These are phyloP conservation scores for Tenodera sinensis DNA, from an alignment of 2,888 invertebrate species.

Conservation along the genomic window DNA sequence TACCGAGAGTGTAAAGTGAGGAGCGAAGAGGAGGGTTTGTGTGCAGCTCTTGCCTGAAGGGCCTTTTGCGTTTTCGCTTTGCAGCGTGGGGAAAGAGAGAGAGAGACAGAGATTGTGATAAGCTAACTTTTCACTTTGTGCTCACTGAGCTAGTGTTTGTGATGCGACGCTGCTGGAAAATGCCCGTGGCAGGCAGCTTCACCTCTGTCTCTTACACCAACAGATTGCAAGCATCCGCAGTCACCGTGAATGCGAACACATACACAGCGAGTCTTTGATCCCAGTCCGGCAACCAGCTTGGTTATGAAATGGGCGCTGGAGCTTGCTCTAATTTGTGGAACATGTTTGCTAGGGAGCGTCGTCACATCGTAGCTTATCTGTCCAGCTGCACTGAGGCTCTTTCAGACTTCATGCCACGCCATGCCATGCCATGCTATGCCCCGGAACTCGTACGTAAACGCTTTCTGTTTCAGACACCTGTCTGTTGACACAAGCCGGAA, in stretches of 20 bases:
- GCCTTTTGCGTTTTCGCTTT: constrained; percentile 14
- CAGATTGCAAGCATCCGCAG: constrained; percentile 8
- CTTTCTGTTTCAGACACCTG: neutral
- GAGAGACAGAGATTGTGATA: constrained; percentile 16
- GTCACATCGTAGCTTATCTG: neutral
- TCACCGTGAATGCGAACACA: constrained; percentile 16
- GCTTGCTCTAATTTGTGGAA: constrained; percentile 19
- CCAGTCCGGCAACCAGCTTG: neutral
- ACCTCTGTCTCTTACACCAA: neutral
- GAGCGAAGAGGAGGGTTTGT: neutral
- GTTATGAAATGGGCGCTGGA: constrained; percentile 17
- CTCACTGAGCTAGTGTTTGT: constrained; percentile 23
- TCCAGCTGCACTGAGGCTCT: neutral
- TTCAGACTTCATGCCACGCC: too few species aligned
- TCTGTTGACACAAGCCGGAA: neutral
- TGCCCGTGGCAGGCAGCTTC: constrained; percentile 12
- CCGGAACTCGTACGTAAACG: neutral
- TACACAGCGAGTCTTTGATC: constrained; percentile 1
- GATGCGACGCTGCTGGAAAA: constrained; percentile 9
- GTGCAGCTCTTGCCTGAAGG: neutral
- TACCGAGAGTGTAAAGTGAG: constrained; percentile 7
- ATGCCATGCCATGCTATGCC: neutral
- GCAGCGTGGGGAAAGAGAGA: constrained; percentile 18
- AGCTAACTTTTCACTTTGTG: constrained; percentile 27
- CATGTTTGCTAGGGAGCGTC: neutral